A percentile compares a stretch with the other conserved stretches of the same genome.
These are phyloP conservation scores for Tipula confusa DNA, from an alignment of 2,888 invertebrate genomes.

Conservation along the genomic window DNA sequence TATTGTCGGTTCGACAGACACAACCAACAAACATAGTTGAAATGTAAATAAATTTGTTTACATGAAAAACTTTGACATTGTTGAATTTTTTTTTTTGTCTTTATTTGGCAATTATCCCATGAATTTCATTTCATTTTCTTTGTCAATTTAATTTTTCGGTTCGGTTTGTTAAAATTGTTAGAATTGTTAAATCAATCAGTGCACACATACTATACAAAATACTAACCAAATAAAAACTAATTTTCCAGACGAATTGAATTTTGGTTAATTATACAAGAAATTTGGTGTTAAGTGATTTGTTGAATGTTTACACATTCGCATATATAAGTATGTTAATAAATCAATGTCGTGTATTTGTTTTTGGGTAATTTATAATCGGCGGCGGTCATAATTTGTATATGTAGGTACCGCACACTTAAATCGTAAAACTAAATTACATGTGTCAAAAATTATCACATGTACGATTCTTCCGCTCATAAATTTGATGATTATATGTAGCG, in stretches of 20 bases:
- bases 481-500: too few relatives aligned
- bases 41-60: conserved; percentile 9
- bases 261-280: background rate
- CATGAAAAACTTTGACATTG: background rate
- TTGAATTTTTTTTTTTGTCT: background rate
- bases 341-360: background rate
- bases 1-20: background rate
- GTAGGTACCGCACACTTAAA: background rate
- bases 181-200: background rate
- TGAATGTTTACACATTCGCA: too few relatives aligned
- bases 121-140: background rate
- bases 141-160: background rate
- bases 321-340: too few relatives aligned
- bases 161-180: background rate
- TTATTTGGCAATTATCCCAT: background rate
- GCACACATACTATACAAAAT: background rate
- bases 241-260: background rate
- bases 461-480: background rate
- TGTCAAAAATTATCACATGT: background rate
- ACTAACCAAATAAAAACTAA: background rate
- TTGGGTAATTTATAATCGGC: background rate
- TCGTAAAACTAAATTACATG: background rate
- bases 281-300: background rate
- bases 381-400: background rate
- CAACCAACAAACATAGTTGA: background rate